These are phyloP conservation scores for Nemapogon koenigi DNA, from an alignment of 2,888 invertebrate species.

Conservation along the genomic window DNA sequence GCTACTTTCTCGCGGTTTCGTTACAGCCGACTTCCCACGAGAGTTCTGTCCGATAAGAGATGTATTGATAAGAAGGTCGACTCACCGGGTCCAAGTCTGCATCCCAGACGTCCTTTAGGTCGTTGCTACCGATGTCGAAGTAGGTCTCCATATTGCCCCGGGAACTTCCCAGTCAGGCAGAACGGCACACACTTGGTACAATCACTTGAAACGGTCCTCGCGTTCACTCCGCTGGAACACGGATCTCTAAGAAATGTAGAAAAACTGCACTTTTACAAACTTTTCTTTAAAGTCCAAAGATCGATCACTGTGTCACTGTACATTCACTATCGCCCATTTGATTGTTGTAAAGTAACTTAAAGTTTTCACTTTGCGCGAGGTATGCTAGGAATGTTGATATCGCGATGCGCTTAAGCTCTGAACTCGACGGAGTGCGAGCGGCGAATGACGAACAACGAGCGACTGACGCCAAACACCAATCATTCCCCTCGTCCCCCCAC, in stretches of 20 bases:
- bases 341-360: conserved; percentile 38
- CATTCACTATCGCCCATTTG: conserved; percentile 55
- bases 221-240: conserved; percentile 1
- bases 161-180: too few species aligned
- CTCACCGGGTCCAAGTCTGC: conserved; percentile 85
- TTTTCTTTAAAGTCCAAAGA: neutral
- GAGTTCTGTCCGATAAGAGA: too few species aligned
- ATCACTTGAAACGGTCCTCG: conserved; percentile 25
- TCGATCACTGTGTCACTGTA: conserved; percentile 5
- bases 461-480: neutral
- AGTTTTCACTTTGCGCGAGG: conserved; percentile 53
- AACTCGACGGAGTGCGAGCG: conserved; percentile 38
- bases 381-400: conserved; percentile 24
- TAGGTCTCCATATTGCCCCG: conserved; percentile 74
- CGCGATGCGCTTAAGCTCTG: conserved; percentile 20
- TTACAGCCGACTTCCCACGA: too few species aligned
- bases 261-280: conserved; percentile 6
- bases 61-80: conserved; percentile 22
- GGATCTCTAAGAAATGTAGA: neutral
- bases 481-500: neutral
- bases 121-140: conserved; percentile 76
- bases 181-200: too few species aligned
- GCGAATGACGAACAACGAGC: conserved; percentile 36
- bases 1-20: too few species aligned
- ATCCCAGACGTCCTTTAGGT: conserved; percentile 83